These are phyloP conservation scores for Pitta sordida DNA, from an alignment of 2,113 vertebrate genomes.

Conservation along the genomic window DNA sequence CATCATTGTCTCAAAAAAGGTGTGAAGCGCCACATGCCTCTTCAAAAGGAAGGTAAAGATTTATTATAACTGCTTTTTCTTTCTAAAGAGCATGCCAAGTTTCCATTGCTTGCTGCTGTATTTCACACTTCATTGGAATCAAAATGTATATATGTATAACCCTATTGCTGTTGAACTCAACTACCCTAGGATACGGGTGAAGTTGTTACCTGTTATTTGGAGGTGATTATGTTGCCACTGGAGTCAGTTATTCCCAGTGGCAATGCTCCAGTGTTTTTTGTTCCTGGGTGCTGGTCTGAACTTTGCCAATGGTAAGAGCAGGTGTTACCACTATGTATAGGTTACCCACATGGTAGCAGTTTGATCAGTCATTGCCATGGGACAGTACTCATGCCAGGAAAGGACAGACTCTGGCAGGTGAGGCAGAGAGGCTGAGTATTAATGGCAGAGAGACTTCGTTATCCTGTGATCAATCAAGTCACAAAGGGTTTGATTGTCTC, in stretches of 20 bases:
- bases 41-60: not conserved
- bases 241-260: not conserved
- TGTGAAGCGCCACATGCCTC: not conserved
- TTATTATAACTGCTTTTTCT: not conserved
- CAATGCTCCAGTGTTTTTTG: not conserved
- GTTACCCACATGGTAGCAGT: not conserved
- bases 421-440: not conserved
- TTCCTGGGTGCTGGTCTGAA: not conserved
- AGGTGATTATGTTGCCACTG: not conserved
- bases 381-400: not conserved
- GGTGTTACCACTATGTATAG: not conserved
- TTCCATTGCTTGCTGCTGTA: not conserved
- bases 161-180: not conserved
- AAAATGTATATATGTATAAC: not conserved
- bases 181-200: not conserved
- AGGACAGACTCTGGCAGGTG: not conserved
- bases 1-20: not conserved
- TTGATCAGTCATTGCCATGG: not conserved
- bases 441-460: not conserved
- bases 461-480: not conserved
- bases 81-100: not conserved
- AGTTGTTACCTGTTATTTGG: not conserved
- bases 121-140: not conserved
- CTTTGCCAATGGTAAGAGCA: not conserved
- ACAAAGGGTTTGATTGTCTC: not conserved